Evolutionary conservation across 1,140 invertebrate genomes (phyloP).

Genomic region (Caenorhabditis briggsae): DNA sequence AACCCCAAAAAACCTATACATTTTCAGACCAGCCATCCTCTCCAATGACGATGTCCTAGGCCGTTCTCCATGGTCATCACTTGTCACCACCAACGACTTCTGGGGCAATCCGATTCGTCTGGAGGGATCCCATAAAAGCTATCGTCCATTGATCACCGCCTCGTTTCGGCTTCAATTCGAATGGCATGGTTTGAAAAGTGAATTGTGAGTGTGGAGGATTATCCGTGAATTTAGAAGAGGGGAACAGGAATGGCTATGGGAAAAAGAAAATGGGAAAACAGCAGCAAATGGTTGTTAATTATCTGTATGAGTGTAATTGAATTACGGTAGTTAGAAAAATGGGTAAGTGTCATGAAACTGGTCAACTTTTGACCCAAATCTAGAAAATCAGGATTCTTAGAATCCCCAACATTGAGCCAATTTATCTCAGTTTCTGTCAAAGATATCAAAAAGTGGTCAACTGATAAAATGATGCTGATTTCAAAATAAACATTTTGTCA

Average conservation of each 20-base stretch:
- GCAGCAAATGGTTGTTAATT: neutral
- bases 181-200: conserved; percentile 35
- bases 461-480: too few species aligned
- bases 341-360: too few species aligned
- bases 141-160: conserved; percentile 51
- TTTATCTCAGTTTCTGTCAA: too few species aligned
- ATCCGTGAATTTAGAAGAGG: neutral
- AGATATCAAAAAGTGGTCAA: too few species aligned
- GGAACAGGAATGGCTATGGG: neutral
- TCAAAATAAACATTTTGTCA: too few species aligned
- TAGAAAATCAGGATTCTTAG: too few species aligned
- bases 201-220: conserved; percentile 23
- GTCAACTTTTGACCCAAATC: too few species aligned
- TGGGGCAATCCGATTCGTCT: conserved; percentile 46
- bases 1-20: neutral
- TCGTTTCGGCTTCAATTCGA: conserved; percentile 35
- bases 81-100: conserved; percentile 25
- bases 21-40: conserved; percentile 32
- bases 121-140: conserved; percentile 49
- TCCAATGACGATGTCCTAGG: conserved; percentile 31
- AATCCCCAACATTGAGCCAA: too few species aligned
- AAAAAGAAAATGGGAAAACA: conserved; percentile 8
- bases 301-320: neutral
- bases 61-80: conserved; percentile 2
- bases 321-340: neutral